A percentile compares a stretch with the other conserved stretches of the same genome.
phyloP scores from a whole-genome alignment of 2,888 invertebrate genomes.

The Tachina grossa region DNA sequence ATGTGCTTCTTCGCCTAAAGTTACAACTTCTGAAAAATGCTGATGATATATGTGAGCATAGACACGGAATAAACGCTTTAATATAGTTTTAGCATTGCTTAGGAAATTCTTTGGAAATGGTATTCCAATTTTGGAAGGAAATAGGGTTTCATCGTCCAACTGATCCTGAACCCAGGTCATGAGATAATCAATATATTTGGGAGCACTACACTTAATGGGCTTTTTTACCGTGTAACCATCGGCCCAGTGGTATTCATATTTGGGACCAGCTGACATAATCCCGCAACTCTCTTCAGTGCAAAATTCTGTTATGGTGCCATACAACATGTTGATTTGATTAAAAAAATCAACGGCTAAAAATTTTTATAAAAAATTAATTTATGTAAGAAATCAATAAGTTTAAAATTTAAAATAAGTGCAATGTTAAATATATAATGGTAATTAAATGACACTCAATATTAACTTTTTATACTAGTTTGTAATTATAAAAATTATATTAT shows the following conservation, averaged over 20 bases:
- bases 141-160: constrained; percentile 98
- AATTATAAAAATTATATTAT: too few relatives aligned
- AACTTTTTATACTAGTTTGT: too few relatives aligned
- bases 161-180: constrained; percentile 99
- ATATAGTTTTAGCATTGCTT: constrained; percentile 97
- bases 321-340: constrained; percentile 99
- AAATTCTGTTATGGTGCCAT: constrained; percentile 99
- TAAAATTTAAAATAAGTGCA: too few relatives aligned
- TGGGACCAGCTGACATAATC: constrained; percentile 99
- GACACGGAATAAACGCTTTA: constrained; percentile 98
- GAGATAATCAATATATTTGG: constrained; percentile 99
- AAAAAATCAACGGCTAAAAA: constrained; percentile 98
- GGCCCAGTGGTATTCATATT: constrained; percentile 99
- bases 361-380: neutral
- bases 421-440: too few relatives aligned
- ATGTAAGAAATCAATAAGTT: too few relatives aligned
- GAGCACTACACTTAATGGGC: constrained; percentile 99
- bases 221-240: constrained; percentile 99
- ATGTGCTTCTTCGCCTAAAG: constrained; percentile 98
- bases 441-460: too few relatives aligned
- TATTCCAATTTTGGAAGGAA: constrained; percentile 99
- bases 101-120: constrained; percentile 99
- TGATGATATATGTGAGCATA: constrained; percentile 99
- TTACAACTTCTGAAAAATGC: constrained; percentile 98
- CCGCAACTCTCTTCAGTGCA: constrained; percentile 98